Conservation (phyloP, 2,113 vertebrate genomes). For the Oenanthe melanoleuca region DNA sequence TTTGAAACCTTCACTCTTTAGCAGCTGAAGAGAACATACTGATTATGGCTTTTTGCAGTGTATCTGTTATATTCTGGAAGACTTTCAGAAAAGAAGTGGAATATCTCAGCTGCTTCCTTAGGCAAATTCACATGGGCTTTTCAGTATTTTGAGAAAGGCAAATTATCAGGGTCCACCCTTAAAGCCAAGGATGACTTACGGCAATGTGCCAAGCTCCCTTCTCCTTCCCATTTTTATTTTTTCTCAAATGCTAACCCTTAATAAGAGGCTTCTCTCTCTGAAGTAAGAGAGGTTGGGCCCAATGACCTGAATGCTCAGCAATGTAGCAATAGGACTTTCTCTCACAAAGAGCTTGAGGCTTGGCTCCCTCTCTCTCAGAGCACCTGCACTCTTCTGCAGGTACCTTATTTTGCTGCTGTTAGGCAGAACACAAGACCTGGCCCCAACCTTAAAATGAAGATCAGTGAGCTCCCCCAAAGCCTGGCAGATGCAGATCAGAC, state of each 20-base stretch:
- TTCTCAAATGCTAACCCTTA: background rate
- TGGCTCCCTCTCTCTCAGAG: background rate
- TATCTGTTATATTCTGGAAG: background rate
- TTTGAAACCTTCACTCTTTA: background rate
- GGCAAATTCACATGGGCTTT: background rate
- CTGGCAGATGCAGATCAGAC: background rate
- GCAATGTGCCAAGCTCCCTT: background rate
- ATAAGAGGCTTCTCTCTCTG: background rate
- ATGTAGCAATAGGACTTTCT: background rate
- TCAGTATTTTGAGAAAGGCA: background rate
- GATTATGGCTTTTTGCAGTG: background rate
- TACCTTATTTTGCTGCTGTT: background rate
- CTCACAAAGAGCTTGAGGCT: background rate
- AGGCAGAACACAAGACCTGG: background rate
- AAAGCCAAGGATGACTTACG: background rate
- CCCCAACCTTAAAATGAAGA: accelerated
- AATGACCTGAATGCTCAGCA: background rate
- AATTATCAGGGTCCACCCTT: background rate
- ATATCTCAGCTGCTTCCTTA: background rate
- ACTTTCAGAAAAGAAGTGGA: background rate
- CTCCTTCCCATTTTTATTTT: background rate
- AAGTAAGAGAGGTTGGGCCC: background rate
- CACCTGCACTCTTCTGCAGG: background rate
- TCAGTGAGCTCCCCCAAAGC: background rate
- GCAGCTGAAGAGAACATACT: background rate